Conservation (phyloP, 2,113 vertebrate species). For the Coregonus clupeaformis region DNA sequence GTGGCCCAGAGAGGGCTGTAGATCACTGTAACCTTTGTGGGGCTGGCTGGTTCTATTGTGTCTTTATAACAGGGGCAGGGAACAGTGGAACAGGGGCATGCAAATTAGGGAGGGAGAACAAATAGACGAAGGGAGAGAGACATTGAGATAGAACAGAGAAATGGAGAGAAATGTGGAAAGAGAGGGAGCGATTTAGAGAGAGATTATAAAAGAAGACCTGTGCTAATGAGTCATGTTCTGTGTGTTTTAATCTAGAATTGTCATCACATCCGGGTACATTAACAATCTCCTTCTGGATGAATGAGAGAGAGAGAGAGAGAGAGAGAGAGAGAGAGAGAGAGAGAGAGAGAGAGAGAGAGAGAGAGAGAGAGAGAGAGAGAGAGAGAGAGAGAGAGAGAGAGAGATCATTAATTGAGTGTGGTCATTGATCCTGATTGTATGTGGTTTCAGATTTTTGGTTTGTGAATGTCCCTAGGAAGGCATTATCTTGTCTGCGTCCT, state of each 20-base stretch:
- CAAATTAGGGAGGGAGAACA: conserved; percentile 11
- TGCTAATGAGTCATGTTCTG: conserved; percentile 60
- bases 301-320: too few species aligned
- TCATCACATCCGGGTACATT: neutral
- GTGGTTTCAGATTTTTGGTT: conserved; percentile 28
- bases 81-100: conserved; percentile 62
- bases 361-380: neutral
- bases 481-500: conserved; percentile 15
- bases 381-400: conserved; percentile 33
- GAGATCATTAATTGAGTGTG: conserved; percentile 56
- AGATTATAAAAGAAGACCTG: conserved; percentile 47
- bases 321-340: conserved; percentile 1
- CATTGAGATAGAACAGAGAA: neutral
- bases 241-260: conserved; percentile 59
- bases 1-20: conserved; percentile 41
- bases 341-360: neutral
- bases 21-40: conserved; percentile 64
- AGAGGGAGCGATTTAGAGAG: conserved; percentile 65
- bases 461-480: conserved; percentile 18
- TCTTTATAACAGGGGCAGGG: conserved; percentile 48
- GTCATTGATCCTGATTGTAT: conserved; percentile 27
- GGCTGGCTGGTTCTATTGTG: conserved; percentile 55
- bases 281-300: too few species aligned
- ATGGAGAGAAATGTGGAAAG: conserved; percentile 27
- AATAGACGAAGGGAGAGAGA: conserved; percentile 1